Base-by-base conservation (phyloP, 2,797 vertebrate genomes). In the Mormyrus hasselquistii region DNA sequence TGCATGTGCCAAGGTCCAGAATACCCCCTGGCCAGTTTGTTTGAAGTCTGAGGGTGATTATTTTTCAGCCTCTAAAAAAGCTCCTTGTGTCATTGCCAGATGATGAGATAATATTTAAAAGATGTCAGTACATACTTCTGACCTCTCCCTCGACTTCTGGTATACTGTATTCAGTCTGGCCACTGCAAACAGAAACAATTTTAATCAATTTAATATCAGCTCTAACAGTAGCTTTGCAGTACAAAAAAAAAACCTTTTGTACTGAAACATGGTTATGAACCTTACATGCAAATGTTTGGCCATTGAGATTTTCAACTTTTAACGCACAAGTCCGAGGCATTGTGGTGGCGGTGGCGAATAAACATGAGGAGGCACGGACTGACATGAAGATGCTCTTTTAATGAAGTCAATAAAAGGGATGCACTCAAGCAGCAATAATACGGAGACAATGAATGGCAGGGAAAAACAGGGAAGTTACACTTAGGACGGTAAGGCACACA, bases 1-100 rank as follows among this genome's bases (percentile, higher is more conserved):
- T 41, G 34, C 9, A 19, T 83, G 69, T 44, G 88, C 34, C 38
- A 50, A 52, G 50, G 41, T 59, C 53, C 19, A 47, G 69, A 84
- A 47, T 89, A 53, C 25, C 52, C 88, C 52, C 47, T 84, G 19
- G 65, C 47, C 62, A 86, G 85, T 34, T 29, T 53, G 83, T 85
- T 85, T 85, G 83, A 85, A 50, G 83, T 85, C 50, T 85, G 49
- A 14, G 50, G 85, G 85, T 57, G 49, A 86, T 86, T 86, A 86
- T 57, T 86, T 86, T 55, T 41, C 52, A 85, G 82, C 82, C 49
- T 50, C 44, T 49, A 85, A 52, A 85, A 85, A 52, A 85, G 10
- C 82, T 85, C 49, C 82, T 50, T 82, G 76, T 82, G 76, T 47
- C 49, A 47, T 85, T 52, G 49, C 82, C 49, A 52, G 82, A 85